Evolutionary conservation across 2,113 vertebrate species (phyloP).

Genomic region (Osmerus mordax): DNA sequence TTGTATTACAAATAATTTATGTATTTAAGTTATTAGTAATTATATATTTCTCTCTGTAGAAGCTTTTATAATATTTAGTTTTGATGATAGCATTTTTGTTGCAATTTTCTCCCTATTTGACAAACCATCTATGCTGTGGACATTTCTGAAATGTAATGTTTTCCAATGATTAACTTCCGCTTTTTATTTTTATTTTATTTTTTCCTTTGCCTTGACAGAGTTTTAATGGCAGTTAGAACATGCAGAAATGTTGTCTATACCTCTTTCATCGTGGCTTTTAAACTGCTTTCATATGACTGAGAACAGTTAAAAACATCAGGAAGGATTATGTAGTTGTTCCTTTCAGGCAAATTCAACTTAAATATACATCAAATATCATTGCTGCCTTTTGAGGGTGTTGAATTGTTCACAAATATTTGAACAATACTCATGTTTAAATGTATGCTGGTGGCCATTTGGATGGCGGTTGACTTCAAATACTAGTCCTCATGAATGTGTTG

Average conservation of each 20-base stretch:
- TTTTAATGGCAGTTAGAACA: conserved; percentile 33
- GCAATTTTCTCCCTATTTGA: conserved; percentile 31
- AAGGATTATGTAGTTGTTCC: conserved; percentile 16
- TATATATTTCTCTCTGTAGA: conserved; percentile 53
- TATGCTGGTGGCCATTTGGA: conserved; percentile 35
- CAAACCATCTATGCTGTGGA: conserved; percentile 62
- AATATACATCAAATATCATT: conserved; percentile 13
- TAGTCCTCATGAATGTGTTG: conserved; percentile 53
- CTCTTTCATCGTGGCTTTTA: conserved; percentile 51
- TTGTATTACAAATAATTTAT: conserved; percentile 71
- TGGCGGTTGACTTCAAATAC: conserved; percentile 13
- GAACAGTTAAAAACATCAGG: not conserved
- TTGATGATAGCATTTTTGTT: conserved; percentile 30
- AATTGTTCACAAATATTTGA: conserved; percentile 29
- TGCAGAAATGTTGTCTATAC: conserved; percentile 34
- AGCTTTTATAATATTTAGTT: conserved; percentile 64
- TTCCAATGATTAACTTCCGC: conserved; percentile 37
- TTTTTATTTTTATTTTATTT: conserved; percentile 24
- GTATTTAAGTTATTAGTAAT: conserved; percentile 77
- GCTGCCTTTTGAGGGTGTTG: conserved; percentile 29
- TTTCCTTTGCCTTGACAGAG: conserved; percentile 41
- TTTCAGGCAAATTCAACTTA: conserved; percentile 21
- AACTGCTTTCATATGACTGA: conserved; percentile 47
- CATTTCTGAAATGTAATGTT: conserved; percentile 54
- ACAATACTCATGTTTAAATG: conserved; percentile 22